Percentiles rank a stretch among this genome's conserved stretches.
Conservation (phyloP, 2,113 vertebrate genomes). For the Spermophilus dauricus region DNA sequence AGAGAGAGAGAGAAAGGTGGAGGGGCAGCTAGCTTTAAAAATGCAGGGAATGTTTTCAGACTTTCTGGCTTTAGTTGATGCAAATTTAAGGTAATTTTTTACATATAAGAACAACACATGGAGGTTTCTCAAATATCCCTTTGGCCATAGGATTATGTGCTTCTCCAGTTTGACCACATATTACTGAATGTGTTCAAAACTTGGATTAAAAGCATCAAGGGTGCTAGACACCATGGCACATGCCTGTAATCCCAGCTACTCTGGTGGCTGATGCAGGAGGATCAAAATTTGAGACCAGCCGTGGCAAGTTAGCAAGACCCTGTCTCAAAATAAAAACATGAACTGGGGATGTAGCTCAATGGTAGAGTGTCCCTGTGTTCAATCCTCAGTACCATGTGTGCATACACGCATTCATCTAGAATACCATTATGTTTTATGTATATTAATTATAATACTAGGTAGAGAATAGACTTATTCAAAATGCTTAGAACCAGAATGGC, state of each 20-base stretch:
- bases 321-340: no score
- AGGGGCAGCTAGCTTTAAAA: constrained; percentile 30
- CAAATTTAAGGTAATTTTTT: constrained; percentile 59
- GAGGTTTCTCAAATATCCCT: constrained; percentile 44
- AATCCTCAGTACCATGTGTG: no score
- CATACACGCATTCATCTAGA: background rate
- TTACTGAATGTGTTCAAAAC: constrained; percentile 49
- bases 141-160: constrained; percentile 32
- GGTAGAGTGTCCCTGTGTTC: no score
- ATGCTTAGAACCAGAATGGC: background rate
- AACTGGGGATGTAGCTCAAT: no score
- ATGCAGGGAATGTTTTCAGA: constrained; percentile 57
- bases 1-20: constrained; percentile 8
- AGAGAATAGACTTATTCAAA: constrained; percentile 11
- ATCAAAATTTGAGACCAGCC: no score
- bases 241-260: no score
- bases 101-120: constrained; percentile 52
- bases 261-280: no score
- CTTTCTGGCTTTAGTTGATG: constrained; percentile 56
- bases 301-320: no score
- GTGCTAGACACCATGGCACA: background rate
- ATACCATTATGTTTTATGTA: constrained; percentile 2
- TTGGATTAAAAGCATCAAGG: constrained; percentile 56
- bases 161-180: constrained; percentile 28
- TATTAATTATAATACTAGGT: background rate